Conservation (phyloP, 2,888 invertebrate species). For the Caenorhabditis drosophilae region DNA sequence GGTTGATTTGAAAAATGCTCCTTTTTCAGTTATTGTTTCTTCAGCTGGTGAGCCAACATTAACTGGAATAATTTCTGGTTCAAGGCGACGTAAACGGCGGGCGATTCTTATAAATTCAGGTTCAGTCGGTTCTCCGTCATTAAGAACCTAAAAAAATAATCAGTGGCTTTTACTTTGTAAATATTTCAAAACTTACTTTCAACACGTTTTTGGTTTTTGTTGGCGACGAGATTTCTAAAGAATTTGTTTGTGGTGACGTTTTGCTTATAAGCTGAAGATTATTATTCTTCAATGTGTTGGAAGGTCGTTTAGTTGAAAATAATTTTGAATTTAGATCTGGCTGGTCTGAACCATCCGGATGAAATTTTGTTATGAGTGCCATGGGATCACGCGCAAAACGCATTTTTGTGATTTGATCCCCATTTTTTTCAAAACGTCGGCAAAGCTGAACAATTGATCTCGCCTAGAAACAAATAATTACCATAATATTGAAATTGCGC, state of each 20-base stretch:
- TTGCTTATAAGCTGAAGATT: not conserved
- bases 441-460: slow-evolving; percentile 30
- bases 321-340: slow-evolving; percentile 10
- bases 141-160: too few relatives aligned
- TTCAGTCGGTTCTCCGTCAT: slow-evolving; percentile 26
- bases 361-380: slow-evolving; percentile 24
- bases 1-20: too few relatives aligned
- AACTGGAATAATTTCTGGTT: slow-evolving; percentile 31
- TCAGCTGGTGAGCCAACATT: too few relatives aligned
- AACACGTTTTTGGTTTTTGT: not conserved
- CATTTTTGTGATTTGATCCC: slow-evolving; percentile 28
- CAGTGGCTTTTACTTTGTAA: too few relatives aligned
- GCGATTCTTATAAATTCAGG: slow-evolving; percentile 40
- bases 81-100: slow-evolving; percentile 25
- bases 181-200: too few relatives aligned
- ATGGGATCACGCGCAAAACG: slow-evolving; percentile 35
- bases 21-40: too few relatives aligned
- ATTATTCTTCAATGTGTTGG: too few relatives aligned
- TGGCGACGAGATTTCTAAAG: not conserved
- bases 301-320: too few relatives aligned
- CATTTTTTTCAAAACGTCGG: slow-evolving; percentile 32
- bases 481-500: too few relatives aligned
- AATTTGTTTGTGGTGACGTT: not conserved
- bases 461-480: too few relatives aligned
- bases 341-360: slow-evolving; percentile 23